Evolutionary conservation across 2,797 vertebrate genomes (phyloP), one percentile per base, ranked within the genome.

Genomic region (Myripristis jacobus): DNA sequence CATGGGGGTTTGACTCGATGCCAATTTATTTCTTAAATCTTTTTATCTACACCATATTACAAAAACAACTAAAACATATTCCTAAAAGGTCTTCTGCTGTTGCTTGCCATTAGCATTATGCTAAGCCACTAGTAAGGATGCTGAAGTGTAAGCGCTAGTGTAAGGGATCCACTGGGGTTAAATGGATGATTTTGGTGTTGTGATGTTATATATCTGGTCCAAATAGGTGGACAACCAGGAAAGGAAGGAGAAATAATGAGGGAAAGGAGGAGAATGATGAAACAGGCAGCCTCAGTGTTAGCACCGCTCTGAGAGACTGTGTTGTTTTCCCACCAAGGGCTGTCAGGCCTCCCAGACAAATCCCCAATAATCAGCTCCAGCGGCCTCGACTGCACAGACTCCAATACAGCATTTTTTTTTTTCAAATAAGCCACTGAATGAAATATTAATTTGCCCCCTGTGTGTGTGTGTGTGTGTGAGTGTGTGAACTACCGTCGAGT

Each of bases 231-330:
- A 48, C 38, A n/a, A 2, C 44, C n/a, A n/a, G n/a, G n/a, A n/a
- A 27, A 57, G 55, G 24, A 44, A 36, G 13, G 25, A 66, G 24
- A 66, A 27, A 0, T 56, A 6, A 36, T 29, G 21, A 62, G 25
- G 57, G 16, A 31, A 46, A 72, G 8, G 53, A 46, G 15, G 21
- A 43, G 22, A 46, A 57, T 75, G 59, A 58, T 65, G 52, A 74
- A 82, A 71, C 72, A 73, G 72, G 59, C 51, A 47, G 21, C 38
- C 38, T 41, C 38, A 15, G 12, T 41, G 38, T 41, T 41, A 34
- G 70, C 65, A 58, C 73, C 43, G 29, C 52, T 66, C 47, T 74
- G 31, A 12, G 57, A 54, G 64, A 73, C 43, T 50, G 60, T 55
- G 16, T 34, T 34, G 34, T 34, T 34, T 34, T 34, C 9, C 66